Evolutionary conservation across 2,888 invertebrate species (phyloP).

Genomic region (Teleogryllus oceanicus): DNA sequence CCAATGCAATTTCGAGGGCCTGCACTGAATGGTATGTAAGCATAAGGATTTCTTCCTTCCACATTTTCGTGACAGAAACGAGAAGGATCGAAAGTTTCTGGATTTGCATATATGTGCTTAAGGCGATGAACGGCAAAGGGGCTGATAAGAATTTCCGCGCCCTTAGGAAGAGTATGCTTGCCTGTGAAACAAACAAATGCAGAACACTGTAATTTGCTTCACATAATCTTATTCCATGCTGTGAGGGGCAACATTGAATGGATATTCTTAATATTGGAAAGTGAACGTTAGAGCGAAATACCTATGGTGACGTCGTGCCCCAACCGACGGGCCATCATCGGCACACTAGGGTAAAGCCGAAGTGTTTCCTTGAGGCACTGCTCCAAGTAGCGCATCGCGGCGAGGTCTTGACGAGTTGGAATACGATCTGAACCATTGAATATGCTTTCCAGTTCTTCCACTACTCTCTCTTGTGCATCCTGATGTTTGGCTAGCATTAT

Average conservation of each 20-base stretch:
- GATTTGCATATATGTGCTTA: conserved; percentile 55
- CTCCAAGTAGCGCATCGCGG: conserved; percentile 43
- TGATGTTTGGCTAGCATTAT: conserved; percentile 55
- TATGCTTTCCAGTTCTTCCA: conserved; percentile 42
- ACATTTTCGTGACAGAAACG: conserved; percentile 54
- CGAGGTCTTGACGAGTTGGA: conserved; percentile 42
- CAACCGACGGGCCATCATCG: conserved; percentile 43
- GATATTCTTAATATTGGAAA: too few species aligned
- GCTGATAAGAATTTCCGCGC: conserved; percentile 54
- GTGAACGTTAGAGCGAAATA: too few species aligned
- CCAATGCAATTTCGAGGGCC: conserved; percentile 58
- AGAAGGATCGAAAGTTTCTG: conserved; percentile 56
- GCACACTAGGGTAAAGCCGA: conserved; percentile 45
- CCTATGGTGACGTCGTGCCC: conserved; percentile 42
- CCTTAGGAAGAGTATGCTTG: conserved; percentile 53
- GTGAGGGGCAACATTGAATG: too few species aligned
- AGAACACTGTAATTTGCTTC: too few species aligned
- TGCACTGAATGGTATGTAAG: conserved; percentile 58
- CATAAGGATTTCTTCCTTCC: conserved; percentile 54
- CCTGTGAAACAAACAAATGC: conserved; percentile 41
- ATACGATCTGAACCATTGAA: conserved; percentile 39
- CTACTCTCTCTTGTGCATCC: conserved; percentile 48
- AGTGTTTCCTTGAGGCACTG: conserved; percentile 46
- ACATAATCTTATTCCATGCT: too few species aligned
- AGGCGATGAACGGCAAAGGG: conserved; percentile 58